Evolutionary conservation across 2,888 invertebrate genomes (phyloP), one percentile per base, ranked within the genome.

Genomic region (Drosophila kambysellisi): DNA sequence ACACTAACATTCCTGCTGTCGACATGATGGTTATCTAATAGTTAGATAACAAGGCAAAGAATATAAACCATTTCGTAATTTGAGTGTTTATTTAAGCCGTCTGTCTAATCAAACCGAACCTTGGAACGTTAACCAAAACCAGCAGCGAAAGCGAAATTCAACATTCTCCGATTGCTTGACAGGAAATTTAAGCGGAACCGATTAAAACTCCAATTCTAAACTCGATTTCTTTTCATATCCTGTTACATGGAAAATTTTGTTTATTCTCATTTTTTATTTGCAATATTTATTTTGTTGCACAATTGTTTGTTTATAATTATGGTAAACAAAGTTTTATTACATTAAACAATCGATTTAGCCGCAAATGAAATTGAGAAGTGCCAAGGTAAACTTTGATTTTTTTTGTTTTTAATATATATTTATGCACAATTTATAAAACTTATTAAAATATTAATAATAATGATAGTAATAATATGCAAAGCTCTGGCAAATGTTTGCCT

Each of bases 391-490:
- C 9, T 46, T 46, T 4, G 25, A 0, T 25, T 7, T 12, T 37
- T 25, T 25, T 53, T 48, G 17, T 56, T 56, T 37, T 39, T 41
- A 48, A 39, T 78, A 56, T 50, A 58, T 66, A 73, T 58, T 35
- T 74, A 74, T 60, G 76, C 76, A 76, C 81, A 65, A 76, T 70
- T 66, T 62, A n/a, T 39, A 66, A 70, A 65, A 48, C 25, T 76
- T 69, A 75, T 61, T 77, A 76, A 52, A 25, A 25, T 25, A 25
- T 3, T 25, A 25, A 25, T 25, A 2, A 25, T 25, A 25, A 25
- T 25, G 3, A 2, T 25, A 80, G 57, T 66, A 41, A 35, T 37
- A 37, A 37, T 25, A 25, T 66, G 63, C 58, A 37, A 68, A 54
- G 60, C 37, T 46, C 15, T 76, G 61, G 35, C 25, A 59, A 63